Percentiles rank a stretch among this genome's conserved stretches.
These are phyloP conservation scores for Pseudobourletiella spinata DNA, from an alignment of 1,140 invertebrate species.

Conservation along the genomic window DNA sequence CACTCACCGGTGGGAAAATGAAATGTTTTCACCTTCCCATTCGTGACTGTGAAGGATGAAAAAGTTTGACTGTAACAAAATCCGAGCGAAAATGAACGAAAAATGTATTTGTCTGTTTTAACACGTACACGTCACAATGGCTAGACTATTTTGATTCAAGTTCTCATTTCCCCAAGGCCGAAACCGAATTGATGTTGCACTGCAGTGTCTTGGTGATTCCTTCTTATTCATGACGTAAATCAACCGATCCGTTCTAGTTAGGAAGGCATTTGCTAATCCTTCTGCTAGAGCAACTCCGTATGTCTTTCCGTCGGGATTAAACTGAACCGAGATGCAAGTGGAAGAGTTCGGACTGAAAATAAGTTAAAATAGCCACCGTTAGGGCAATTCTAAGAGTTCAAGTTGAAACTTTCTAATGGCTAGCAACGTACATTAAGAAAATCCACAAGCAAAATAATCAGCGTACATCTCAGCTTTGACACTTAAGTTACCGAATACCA, in stretches of 20 bases:
- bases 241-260: constrained; percentile 11
- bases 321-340: constrained; percentile 9
- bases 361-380: too few species aligned
- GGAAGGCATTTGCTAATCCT: constrained; percentile 17
- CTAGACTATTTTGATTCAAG: background rate
- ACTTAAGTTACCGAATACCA: too few species aligned
- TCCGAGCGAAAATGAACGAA: background rate
- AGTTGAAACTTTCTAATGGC: too few species aligned
- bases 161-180: constrained; percentile 2
- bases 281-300: constrained; percentile 18
- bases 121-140: constrained; percentile 5
- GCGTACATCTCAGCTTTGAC: too few species aligned
- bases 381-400: too few species aligned
- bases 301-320: constrained; percentile 17
- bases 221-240: constrained; percentile 19
- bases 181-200: constrained; percentile 19
- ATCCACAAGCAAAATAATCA: too few species aligned
- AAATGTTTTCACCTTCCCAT: constrained; percentile 20
- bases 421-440: too few species aligned
- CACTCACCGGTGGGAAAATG: constrained; percentile 15
- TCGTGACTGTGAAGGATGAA: constrained; percentile 22
- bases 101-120: too few species aligned
- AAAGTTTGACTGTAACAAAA: too few species aligned
- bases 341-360: constrained; percentile 11
- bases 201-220: background rate